phyloP scores from a whole-genome alignment of 1,140 invertebrate genomes.

The Campodea augens region DNA sequence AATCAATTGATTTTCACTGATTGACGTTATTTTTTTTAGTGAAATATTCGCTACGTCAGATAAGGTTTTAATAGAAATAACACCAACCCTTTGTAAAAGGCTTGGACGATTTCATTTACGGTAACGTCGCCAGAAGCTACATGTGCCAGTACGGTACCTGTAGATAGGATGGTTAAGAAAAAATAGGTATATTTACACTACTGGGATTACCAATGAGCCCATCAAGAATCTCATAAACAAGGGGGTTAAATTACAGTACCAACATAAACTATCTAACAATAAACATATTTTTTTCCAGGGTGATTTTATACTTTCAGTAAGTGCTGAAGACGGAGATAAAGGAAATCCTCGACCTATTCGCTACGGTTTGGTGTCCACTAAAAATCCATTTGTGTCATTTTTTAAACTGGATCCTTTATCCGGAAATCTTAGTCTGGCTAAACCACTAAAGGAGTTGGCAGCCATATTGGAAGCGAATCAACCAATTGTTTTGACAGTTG shows the following conservation, averaged over 20 bases:
- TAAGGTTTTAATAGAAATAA: too few species aligned
- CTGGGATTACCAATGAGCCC: too few species aligned
- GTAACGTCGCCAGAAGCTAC: too few species aligned
- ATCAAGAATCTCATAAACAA: too few species aligned
- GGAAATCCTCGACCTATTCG: slow-evolving; percentile 58
- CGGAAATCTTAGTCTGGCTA: slow-evolving; percentile 55
- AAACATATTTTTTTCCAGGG: slow-evolving; percentile 29
- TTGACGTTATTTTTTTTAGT: too few species aligned
- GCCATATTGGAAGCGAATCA: slow-evolving; percentile 52
- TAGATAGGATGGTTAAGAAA: too few species aligned
- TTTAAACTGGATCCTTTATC: slow-evolving; percentile 64
- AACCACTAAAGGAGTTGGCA: slow-evolving; percentile 50
- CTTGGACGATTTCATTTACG: too few species aligned
- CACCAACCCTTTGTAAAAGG: too few species aligned
- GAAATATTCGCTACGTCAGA: too few species aligned
- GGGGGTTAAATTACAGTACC: neutral
- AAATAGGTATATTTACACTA: too few species aligned
- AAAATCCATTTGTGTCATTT: slow-evolving; percentile 59
- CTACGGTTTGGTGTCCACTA: slow-evolving; percentile 62
- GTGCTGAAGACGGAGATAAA: slow-evolving; percentile 74
- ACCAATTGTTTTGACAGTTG: slow-evolving; percentile 57
- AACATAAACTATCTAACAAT: slow-evolving; percentile 2
- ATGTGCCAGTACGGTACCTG: too few species aligned
- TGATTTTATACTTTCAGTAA: slow-evolving; percentile 41
- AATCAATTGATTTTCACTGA: too few species aligned